A percentile compares a stretch with the other conserved stretches of the same genome.
Conservation (phyloP, 1,140 invertebrate genomes). For the Formica selysi region DNA sequence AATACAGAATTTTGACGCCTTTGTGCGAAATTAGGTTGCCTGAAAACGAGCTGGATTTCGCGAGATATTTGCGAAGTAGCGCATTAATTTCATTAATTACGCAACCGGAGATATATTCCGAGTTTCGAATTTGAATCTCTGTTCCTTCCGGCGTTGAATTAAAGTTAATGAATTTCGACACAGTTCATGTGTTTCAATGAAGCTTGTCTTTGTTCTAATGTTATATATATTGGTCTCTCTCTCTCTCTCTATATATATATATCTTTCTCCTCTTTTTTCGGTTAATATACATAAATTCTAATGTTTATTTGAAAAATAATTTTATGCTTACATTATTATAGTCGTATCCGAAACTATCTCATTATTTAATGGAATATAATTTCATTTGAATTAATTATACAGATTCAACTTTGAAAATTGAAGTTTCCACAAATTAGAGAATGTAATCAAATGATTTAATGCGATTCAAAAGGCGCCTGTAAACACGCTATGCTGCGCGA, state of each 20-base stretch:
- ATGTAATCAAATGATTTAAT: neutral
- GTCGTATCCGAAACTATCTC: neutral
- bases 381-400: neutral
- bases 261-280: too few species aligned
- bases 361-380: neutral
- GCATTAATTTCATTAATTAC: conserved; percentile 58
- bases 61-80: neutral
- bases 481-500: neutral
- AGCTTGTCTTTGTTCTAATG: neutral
- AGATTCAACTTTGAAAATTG: neutral
- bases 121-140: conserved; percentile 42
- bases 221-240: neutral
- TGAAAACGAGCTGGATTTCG: neutral
- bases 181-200: conserved; percentile 18
- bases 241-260: too few species aligned
- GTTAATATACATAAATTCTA: neutral
- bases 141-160: conserved; percentile 38
- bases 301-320: conserved; percentile 17
- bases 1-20: neutral
- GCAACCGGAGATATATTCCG: neutral
- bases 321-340: neutral
- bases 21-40: neutral
- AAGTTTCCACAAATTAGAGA: neutral
- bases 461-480: neutral
- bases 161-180: conserved; percentile 46